Evolutionary conservation across 2,888 invertebrate species (phyloP), one percentile per base, ranked within the genome.

Genomic region (Oxystoma pomonae): DNA sequence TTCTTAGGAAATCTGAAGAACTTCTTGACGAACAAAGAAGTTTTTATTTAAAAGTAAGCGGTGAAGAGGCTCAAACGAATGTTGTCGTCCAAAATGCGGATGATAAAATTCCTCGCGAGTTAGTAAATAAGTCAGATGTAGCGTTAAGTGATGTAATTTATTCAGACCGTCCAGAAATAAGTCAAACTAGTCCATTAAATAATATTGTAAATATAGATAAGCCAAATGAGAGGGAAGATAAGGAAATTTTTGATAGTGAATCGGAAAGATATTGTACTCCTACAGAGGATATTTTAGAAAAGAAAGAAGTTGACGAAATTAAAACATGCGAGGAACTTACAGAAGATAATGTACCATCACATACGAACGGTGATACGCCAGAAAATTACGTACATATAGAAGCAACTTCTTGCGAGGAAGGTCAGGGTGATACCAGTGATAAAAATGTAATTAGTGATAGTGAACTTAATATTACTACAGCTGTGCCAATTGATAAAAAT

Each of bases 251-350:
- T 65, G 83, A 88, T 58, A 89, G 88, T 68, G 89, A 90, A 76
- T 88, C 88, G 57, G 89, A 90, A 73, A 81, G 87, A 64, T 89
- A 89, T 73, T 78, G 88, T 66, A 89, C 89, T 58, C 88, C 89
- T 19, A 88, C 87, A 52, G 89, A 88, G 76, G 80, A 80, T 69
- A 72, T 74, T 16, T 72, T 73, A n/a, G 76, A 75, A 59, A 76
- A 73, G 67, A 76, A 76, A 59, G 77, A 78, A 55, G 64, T 60
- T 12, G 66, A 67, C 57, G 35, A 49, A 17, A 50, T 5, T 58
- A 57, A 57, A 16, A 2, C 20, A n/a, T 18, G 17, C n/a, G n/a
- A n/a, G 9, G 50, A 50, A 9, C n/a, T n/a, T 50, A 50, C 50
- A 50, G n/a, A 50, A 9, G 53, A 53, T 53, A 35, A 35, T 35